These are phyloP conservation scores for Babyrousa celebensis DNA, from an alignment of 2,797 vertebrate species.

Conservation along the genomic window DNA sequence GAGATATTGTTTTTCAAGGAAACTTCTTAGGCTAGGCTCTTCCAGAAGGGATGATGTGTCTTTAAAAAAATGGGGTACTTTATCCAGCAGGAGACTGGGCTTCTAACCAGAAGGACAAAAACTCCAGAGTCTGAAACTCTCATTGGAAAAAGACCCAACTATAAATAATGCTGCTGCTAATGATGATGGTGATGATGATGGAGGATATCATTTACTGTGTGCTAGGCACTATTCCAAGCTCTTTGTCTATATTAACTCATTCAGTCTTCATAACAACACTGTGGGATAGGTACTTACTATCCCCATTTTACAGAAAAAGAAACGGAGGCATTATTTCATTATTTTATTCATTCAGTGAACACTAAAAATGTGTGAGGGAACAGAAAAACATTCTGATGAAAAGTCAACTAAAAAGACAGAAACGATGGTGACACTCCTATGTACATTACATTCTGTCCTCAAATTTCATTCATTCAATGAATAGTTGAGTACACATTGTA, in stretches of 20 bases:
- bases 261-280: neutral
- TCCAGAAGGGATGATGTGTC: neutral
- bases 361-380: neutral
- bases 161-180: neutral
- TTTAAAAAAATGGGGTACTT: neutral
- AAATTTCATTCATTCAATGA: conserved; percentile 3
- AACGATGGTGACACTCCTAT: neutral
- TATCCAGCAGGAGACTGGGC: neutral
- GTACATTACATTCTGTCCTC: conserved; percentile 33
- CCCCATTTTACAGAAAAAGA: neutral
- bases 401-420: neutral
- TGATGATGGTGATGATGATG: neutral
- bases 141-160: neutral
- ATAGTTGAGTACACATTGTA: neutral
- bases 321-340: neutral
- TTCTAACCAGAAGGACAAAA: neutral
- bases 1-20: neutral
- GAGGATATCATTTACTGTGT: neutral
- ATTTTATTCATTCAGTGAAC: neutral
- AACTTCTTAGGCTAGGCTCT: neutral
- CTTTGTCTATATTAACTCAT: neutral
- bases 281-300: neutral
- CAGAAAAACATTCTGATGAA: neutral
- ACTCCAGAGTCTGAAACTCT: neutral
- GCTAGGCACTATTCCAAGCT: neutral